These are phyloP conservation scores for Pimpla rufipes DNA, from an alignment of 2,888 invertebrate species.

Conservation along the genomic window DNA sequence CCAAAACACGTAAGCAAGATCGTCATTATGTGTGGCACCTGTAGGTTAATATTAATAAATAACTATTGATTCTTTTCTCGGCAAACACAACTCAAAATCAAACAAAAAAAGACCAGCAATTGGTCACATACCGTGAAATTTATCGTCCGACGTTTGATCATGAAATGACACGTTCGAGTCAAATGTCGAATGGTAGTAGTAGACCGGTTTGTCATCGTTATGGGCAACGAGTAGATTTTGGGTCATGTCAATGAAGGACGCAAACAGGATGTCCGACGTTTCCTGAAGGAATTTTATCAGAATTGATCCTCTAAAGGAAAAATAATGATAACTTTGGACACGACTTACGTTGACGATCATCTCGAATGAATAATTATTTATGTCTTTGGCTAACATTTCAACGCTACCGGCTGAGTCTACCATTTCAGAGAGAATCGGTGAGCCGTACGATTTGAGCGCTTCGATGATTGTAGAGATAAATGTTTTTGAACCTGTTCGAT, in stretches of 20 bases:
- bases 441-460: background rate
- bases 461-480: background rate
- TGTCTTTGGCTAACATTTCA: background rate
- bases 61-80: background rate
- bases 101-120: background rate
- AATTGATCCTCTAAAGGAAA: background rate
- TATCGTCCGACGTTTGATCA: background rate
- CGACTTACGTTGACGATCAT: background rate
- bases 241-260: background rate
- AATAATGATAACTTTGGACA: background rate
- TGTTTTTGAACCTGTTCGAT: background rate
- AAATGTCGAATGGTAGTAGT: constrained; percentile 6
- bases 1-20: constrained; percentile 54
- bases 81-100: no score
- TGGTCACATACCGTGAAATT: background rate
- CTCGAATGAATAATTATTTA: background rate
- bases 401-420: background rate
- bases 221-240: background rate
- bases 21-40: constrained; percentile 57
- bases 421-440: background rate
- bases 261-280: background rate
- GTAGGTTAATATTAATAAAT: background rate
- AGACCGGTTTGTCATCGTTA: background rate
- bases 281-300: background rate
- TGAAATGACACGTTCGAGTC: background rate